Conservation (phyloP, 1,140 invertebrate species). For the Drosophila novamexicana region DNA sequence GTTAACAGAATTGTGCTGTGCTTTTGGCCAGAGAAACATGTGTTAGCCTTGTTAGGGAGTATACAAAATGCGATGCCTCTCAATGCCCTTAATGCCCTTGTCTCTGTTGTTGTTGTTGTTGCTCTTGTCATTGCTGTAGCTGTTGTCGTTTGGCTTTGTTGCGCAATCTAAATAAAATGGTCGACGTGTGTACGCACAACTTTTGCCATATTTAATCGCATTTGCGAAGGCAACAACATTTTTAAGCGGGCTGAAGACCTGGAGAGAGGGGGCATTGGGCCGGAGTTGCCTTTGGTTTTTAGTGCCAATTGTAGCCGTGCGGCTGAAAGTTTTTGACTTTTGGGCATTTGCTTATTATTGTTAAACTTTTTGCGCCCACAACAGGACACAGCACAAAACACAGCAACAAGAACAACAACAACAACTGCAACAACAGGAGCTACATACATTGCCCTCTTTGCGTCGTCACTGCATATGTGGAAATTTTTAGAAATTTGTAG, state of each 20-base stretch:
- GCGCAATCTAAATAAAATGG: conserved; percentile 80
- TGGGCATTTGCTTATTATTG: conserved; percentile 82
- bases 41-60: conserved; percentile 73
- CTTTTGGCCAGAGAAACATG: conserved; percentile 74
- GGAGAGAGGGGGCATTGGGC: neutral
- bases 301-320: conserved; percentile 58
- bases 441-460: conserved; percentile 31
- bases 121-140: conserved; percentile 36
- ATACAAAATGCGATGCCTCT: conserved; percentile 45
- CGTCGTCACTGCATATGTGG: conserved; percentile 52
- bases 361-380: conserved; percentile 78
- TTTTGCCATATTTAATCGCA: conserved; percentile 82
- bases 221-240: conserved; percentile 63
- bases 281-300: conserved; percentile 29
- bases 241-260: neutral
- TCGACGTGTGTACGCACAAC: conserved; percentile 80
- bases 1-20: conserved; percentile 79
- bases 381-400: conserved; percentile 29
- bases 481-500: conserved; percentile 62
- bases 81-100: conserved; percentile 57
- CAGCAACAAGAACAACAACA: conserved; percentile 35
- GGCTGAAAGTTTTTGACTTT: conserved; percentile 59
- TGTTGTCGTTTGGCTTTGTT: conserved; percentile 62
- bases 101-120: conserved; percentile 32
- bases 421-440: conserved; percentile 5